Evolutionary conservation across 2,113 vertebrate genomes (phyloP), one percentile per base, ranked within the genome.

Genomic region (Cyanoliseus patagonus): DNA sequence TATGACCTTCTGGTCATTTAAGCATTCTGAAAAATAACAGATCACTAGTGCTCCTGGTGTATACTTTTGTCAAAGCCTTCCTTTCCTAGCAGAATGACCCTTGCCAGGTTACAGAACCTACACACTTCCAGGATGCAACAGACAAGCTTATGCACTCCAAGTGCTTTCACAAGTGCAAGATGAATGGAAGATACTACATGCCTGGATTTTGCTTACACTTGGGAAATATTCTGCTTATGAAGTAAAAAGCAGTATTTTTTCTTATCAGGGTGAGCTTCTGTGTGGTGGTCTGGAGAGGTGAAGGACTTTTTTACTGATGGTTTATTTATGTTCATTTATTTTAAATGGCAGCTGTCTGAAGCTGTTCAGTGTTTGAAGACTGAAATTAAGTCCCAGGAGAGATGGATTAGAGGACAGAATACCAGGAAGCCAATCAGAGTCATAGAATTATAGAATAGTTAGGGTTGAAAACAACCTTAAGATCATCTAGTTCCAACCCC

Each of bases 371-470:
- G 85, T 94, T 92, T 93, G 79, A 52, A 95, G 85, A 33, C 4
- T 95, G 95, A 96, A 92, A 94, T 95, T 93, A 96, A 90, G 66
- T 76, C 92, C 94, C 95, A 92, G 80, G 66, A 81, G 92, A 94
- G 94, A 96, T 76, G 92, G 92, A 95, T 92, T 94, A 91, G 66
- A 84, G 66, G 55, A 92, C 31, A 82, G 76, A 88, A 86, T 62
- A 80, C 77, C 83, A 82, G 24, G 66, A 63, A 93, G 76, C 92
- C 90, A 82, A 86, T 92, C 80, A 92, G 72, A 93, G 17, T 18
- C 44, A 44, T 18, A 44, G 44, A 44, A 44, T 44, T 44, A 44
- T 44, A 44, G 44, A 44, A 44, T 9, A 44, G 8, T 44, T 44
- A 44, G 44, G 18, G 44, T 44, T 44, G 44, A 8, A 19, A 44